These are phyloP conservation scores for Ophiothrix spiculata DNA, from an alignment of 35 echinoderm and acorn worm genomes.

Conservation along the genomic window DNA sequence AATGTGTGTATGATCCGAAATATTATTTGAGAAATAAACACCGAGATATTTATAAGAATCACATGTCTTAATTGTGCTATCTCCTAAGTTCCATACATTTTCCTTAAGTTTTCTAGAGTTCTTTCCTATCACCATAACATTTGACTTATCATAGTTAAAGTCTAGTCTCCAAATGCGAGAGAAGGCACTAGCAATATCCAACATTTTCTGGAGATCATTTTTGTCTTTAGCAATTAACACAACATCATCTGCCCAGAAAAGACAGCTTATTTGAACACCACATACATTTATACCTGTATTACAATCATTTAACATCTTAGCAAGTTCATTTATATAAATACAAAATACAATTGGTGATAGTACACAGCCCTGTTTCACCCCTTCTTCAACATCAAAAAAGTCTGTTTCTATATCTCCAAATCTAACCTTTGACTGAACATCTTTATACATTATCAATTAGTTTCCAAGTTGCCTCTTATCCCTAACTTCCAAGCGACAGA, in stretches of 20 bases:
- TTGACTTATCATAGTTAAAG: neutral
- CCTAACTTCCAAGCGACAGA: no score
- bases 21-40: no score
- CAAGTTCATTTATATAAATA: neutral
- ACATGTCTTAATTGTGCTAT: neutral
- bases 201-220: neutral
- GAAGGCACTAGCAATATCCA: neutral
- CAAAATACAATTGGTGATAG: neutral
- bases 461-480: no score
- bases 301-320: neutral
- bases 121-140: neutral
- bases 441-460: no score
- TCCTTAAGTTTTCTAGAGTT: neutral
- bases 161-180: neutral
- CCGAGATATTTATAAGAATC: no score
- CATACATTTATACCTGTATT: neutral
- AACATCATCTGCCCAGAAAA: no score
- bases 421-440: neutral
- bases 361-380: neutral
- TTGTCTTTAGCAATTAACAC: neutral
- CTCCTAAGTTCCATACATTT: neutral
- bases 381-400: neutral
- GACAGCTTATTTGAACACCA: neutral
- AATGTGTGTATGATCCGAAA: no score
- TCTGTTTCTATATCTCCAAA: neutral